A percentile compares a stretch with the other conserved stretches of the same genome.
phyloP scores from a whole-genome alignment of 2,797 vertebrate species.

The Sebastes nivosus region DNA sequence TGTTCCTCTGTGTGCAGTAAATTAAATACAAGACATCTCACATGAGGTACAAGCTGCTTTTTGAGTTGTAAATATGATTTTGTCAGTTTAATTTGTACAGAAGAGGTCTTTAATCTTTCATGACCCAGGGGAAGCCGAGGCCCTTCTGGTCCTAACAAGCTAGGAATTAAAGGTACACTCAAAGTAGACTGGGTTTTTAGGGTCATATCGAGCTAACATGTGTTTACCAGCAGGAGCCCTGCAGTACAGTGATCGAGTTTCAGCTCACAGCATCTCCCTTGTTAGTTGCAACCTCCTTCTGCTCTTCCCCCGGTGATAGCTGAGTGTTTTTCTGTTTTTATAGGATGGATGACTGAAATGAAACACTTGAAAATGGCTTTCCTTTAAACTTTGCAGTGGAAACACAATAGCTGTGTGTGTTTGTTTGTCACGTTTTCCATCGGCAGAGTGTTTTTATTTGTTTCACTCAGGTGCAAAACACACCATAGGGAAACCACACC shows the following conservation, averaged over 20 bases:
- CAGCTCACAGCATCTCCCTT: slow-evolving; percentile 15
- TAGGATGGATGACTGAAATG: slow-evolving; percentile 30
- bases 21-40: slow-evolving; percentile 17
- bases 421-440: slow-evolving; percentile 33
- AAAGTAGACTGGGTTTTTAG: slow-evolving; percentile 62
- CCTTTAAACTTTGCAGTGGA: slow-evolving; percentile 21
- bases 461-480: slow-evolving; percentile 62
- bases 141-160: slow-evolving; percentile 55
- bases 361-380: slow-evolving; percentile 19
- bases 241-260: slow-evolving; percentile 30
- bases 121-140: slow-evolving; percentile 54
- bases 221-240: slow-evolving; percentile 43
- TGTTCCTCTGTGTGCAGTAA: not conserved
- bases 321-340: not conserved
- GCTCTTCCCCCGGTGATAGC: not conserved
- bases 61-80: slow-evolving; percentile 52
- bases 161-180: slow-evolving; percentile 54
- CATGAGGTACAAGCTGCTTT: slow-evolving; percentile 41
- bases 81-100: slow-evolving; percentile 56
- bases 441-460: slow-evolving; percentile 51
- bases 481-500: slow-evolving; percentile 46
- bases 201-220: slow-evolving; percentile 43
- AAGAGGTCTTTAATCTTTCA: slow-evolving; percentile 70
- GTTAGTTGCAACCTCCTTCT: not conserved
- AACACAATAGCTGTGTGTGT: slow-evolving; percentile 18